phyloP scores from a whole-genome alignment of 2,113 vertebrate species.

The Cephalopterus ornatus region DNA sequence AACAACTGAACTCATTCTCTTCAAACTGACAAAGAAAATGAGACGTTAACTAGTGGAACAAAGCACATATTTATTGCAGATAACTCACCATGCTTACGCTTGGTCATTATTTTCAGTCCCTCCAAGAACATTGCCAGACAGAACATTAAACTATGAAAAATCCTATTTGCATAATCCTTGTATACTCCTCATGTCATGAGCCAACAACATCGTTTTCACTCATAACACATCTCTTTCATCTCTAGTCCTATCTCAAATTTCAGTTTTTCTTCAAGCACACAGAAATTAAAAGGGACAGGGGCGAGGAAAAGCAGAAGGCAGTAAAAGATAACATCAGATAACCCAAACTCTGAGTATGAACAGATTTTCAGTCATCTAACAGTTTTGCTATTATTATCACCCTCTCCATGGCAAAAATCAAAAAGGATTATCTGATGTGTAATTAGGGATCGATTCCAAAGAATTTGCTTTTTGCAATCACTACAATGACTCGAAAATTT shows the following conservation, averaged over 20 bases:
- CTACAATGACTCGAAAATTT: neutral
- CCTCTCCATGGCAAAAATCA: neutral
- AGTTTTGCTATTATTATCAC: neutral
- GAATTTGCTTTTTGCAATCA: neutral
- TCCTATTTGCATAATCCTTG: neutral
- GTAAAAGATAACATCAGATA: neutral
- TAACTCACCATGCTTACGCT: neutral
- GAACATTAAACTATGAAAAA: neutral
- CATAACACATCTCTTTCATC: neutral
- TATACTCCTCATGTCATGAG: neutral
- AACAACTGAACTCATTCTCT: neutral
- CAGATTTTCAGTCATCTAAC: neutral
- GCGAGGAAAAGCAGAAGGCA: neutral
- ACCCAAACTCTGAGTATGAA: neutral
- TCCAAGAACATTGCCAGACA: neutral
- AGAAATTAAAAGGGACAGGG: neutral
- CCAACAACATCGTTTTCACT: neutral
- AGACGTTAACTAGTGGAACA: neutral
- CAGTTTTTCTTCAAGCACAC: neutral
- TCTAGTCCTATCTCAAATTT: neutral
- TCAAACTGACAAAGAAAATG: neutral
- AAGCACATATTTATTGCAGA: neutral
- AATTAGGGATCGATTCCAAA: neutral
- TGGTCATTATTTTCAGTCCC: neutral
- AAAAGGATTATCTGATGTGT: neutral